Evolutionary conservation across 1,140 invertebrate genomes (phyloP).

Genomic region (Calycopis cecrops): DNA sequence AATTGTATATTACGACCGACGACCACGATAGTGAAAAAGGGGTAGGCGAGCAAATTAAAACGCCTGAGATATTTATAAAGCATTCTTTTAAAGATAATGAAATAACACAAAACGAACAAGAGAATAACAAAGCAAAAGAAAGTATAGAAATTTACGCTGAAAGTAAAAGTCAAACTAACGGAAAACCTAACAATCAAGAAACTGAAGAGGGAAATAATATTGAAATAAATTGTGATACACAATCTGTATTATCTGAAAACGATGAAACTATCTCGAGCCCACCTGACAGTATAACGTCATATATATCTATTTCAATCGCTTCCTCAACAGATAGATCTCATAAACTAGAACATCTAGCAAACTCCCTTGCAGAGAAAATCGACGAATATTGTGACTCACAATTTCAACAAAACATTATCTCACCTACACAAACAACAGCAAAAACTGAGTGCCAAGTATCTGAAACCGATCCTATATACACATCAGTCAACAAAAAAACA

Average conservation of each 20-base stretch:
- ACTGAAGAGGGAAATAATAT: slow-evolving; percentile 16
- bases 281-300: slow-evolving; percentile 70
- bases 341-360: slow-evolving; percentile 70
- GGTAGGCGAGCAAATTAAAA: slow-evolving; percentile 52
- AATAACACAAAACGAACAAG: background rate
- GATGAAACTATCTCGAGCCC: slow-evolving; percentile 64
- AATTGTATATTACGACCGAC: slow-evolving; percentile 55
- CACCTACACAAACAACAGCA: slow-evolving; percentile 38
- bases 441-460: slow-evolving; percentile 37
- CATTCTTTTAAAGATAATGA: slow-evolving; percentile 28
- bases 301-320: slow-evolving; percentile 67
- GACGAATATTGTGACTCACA: slow-evolving; percentile 73
- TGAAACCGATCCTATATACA: slow-evolving; percentile 56
- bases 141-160: background rate
- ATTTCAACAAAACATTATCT: slow-evolving; percentile 46
- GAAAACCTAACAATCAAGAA: background rate
- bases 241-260: slow-evolving; percentile 63
- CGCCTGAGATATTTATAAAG: slow-evolving; percentile 62
- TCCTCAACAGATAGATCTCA: slow-evolving; percentile 66
- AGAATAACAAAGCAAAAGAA: background rate
- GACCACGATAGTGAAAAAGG: slow-evolving; percentile 56
- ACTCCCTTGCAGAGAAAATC: slow-evolving; percentile 72
- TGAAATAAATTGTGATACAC: slow-evolving; percentile 35
- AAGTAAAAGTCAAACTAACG: slow-evolving; percentile 1
- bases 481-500: slow-evolving; percentile 58